Conservation (phyloP, 2,888 invertebrate species). For the Lacanobia oleracea region DNA sequence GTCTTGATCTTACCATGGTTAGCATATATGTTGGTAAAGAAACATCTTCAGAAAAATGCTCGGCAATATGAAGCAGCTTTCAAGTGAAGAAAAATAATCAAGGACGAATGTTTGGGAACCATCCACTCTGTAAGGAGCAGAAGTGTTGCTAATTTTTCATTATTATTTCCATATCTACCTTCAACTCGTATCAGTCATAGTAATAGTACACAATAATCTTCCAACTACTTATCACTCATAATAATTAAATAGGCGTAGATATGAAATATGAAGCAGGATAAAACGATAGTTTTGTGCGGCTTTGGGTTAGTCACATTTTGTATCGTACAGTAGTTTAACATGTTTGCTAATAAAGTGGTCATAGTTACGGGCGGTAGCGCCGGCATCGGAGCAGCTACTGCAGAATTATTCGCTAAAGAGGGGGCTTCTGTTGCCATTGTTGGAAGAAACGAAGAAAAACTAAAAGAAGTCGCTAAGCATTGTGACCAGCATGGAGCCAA, state of each 20-base stretch:
- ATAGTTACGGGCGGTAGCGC: slow-evolving; percentile 90
- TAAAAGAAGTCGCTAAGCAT: slow-evolving; percentile 87
- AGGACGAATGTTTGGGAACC: too few relatives aligned
- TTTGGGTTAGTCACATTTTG: slow-evolving; percentile 2
- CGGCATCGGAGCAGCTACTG: slow-evolving; percentile 93
- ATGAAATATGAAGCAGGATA: neutral
- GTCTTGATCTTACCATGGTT: too few relatives aligned
- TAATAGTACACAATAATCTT: too few relatives aligned
- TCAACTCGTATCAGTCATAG: neutral
- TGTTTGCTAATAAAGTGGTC: slow-evolving; percentile 76
- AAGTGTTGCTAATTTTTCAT: too few relatives aligned
- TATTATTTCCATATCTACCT: too few relatives aligned
- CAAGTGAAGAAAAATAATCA: too few relatives aligned
- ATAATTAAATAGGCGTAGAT: neutral
- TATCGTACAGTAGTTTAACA: slow-evolving; percentile 28
- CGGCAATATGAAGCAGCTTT: too few relatives aligned
- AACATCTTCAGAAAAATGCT: too few relatives aligned
- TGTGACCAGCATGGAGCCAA: slow-evolving; percentile 58
- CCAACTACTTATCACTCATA: neutral
- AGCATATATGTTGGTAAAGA: too few relatives aligned
- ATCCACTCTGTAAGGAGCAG: too few relatives aligned
- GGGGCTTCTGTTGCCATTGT: slow-evolving; percentile 91
- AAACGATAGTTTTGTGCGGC: too few relatives aligned
- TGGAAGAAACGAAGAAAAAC: slow-evolving; percentile 92
- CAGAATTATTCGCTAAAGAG: slow-evolving; percentile 90